Evolutionary conservation across 1,140 invertebrate genomes (phyloP).

Genomic region (Heterodera schachtii): DNA sequence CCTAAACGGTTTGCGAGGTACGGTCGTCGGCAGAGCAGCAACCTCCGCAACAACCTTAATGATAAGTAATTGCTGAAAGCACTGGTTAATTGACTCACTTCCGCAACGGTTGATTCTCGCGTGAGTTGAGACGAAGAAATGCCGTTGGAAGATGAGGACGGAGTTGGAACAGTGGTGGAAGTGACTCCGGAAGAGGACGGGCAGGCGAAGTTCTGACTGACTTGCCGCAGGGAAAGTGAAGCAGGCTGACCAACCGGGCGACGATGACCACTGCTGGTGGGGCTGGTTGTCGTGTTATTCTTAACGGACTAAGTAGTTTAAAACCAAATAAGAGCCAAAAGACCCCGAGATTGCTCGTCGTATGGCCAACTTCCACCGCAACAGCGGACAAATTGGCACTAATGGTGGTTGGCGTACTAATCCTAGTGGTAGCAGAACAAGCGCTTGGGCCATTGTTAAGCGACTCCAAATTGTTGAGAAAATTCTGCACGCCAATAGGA

Average conservation of each 20-base stretch:
- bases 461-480: constrained; percentile 14
- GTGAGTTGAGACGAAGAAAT: background rate
- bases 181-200: background rate
- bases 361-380: background rate
- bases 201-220: constrained; percentile 29
- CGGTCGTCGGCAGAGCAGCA: constrained; percentile 26
- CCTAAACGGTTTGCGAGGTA: constrained; percentile 25
- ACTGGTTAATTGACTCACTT: background rate
- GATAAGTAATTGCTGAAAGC: background rate
- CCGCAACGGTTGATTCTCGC: constrained; percentile 26
- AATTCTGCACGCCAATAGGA: constrained; percentile 1
- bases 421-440: background rate
- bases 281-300: background rate
- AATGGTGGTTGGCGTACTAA: background rate
- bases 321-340: too few relatives aligned
- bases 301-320: background rate
- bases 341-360: constrained; percentile 12
- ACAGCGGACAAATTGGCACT: constrained; percentile 7
- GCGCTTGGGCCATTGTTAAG: constrained; percentile 8
- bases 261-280: background rate
- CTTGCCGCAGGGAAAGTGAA: constrained; percentile 9
- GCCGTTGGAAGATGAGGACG: background rate
- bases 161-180: background rate
- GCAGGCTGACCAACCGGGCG: background rate
- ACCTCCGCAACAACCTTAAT: constrained; percentile 32